phyloP scores from a whole-genome alignment of 2,888 invertebrate species.

The Thereva nobilitata region DNA sequence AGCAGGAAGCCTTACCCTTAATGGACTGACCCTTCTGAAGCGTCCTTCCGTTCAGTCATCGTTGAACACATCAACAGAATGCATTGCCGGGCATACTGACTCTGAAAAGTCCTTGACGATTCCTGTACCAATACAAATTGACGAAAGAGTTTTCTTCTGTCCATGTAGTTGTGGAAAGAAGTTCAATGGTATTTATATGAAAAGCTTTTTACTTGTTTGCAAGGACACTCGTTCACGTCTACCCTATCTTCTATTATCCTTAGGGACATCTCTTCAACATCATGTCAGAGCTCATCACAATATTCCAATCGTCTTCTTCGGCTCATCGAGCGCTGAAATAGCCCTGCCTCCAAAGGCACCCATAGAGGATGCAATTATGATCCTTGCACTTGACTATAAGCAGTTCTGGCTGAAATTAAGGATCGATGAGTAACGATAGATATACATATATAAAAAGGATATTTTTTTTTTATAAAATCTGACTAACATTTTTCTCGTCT shows the following conservation, averaged over 20 bases:
- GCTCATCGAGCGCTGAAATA: constrained; percentile 46
- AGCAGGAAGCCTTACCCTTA: constrained; percentile 8
- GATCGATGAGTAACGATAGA: constrained; percentile 44
- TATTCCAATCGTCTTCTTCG: constrained; percentile 47
- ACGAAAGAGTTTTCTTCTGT: constrained; percentile 40
- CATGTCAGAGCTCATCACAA: constrained; percentile 48
- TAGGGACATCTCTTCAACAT: constrained; percentile 45
- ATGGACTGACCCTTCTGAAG: constrained; percentile 15
- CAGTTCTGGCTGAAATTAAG: constrained; percentile 48
- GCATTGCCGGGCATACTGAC: constrained; percentile 9
- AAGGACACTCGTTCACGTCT: background rate
- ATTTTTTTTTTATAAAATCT: constrained; percentile 12
- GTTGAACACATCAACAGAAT: constrained; percentile 26
- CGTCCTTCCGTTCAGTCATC: constrained; percentile 15
- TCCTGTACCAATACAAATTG: constrained; percentile 35
- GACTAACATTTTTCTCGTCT: constrained; percentile 19
- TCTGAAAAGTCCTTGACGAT: constrained; percentile 34
- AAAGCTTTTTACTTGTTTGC: background rate
- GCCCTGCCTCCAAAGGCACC: constrained; percentile 47
- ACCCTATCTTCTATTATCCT: constrained; percentile 2
- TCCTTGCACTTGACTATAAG: constrained; percentile 45
- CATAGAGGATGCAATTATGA: constrained; percentile 47
- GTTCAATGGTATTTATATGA: constrained; percentile 40
- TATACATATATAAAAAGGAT: constrained; percentile 20
- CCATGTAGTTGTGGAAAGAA: constrained; percentile 42